Base-by-base conservation (phyloP, 2,888 invertebrate species). In the Brachyopa scutellaris region DNA sequence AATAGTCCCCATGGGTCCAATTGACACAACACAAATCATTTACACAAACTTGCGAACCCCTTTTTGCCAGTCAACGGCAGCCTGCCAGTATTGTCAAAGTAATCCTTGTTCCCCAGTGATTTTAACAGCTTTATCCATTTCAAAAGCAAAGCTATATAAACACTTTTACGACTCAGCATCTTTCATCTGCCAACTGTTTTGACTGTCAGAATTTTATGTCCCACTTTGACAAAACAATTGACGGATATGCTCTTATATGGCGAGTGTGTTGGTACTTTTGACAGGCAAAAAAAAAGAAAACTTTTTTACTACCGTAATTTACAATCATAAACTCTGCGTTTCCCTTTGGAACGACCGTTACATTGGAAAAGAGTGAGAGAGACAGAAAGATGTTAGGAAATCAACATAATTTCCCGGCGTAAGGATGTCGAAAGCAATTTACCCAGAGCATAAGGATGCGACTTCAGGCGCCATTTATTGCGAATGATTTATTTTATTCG, bases 401-500 rank as follows among this genome's bases (percentile, higher is more conserved):
- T 74, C 74, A 80, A 74, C 74, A 69, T 69, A 57, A 80, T 64
- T 69, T 59, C 59, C 23, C 36, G n/a, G 70, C 66, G 66, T 61
- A 69, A 55, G 66, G 77, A 55, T 61, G 77, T 77, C 82, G 61
- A 61, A 72, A 66, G 77, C 77, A 82, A 82, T 77, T 77, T 77
- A 61, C 77, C 23, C 61, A 66, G 70, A 33, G 72, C 77, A 55
- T 66, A 70, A 53, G n/a, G n/a, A n/a, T n/a, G n/a, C n/a, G n/a
- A n/a, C n/a, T n/a, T n/a, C n/a, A n/a, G n/a, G 61, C 59, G 31
- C 61, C 42, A 82, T 77, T 77, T 77, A 82, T 82, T 77, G 77
- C 53, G 53, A 64, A 70, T 66, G 77, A 82, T 82, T 82, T 82
- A 82, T 77, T 77, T 82, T 77, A 82, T 82, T 77, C 61, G 82